Evolutionary conservation across 2,113 vertebrate genomes (phyloP), one percentile per base, ranked within the genome.

Genomic region (Caranx melampygus): DNA sequence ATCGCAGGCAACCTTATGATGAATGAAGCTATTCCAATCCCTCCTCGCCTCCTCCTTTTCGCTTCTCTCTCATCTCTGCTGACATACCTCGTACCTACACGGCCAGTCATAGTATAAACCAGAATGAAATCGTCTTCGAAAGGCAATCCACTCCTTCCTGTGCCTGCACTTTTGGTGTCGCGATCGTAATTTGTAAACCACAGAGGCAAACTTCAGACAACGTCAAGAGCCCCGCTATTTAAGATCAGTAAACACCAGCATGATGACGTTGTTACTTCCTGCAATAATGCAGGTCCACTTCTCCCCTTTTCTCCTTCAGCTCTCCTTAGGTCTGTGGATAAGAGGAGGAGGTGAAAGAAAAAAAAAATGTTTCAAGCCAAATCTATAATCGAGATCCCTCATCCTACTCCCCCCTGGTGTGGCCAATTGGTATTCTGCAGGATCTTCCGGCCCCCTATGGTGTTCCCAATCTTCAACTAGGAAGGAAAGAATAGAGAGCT

Each of bases 381-480:
- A 95, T 95, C 93, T 95, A 95, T 94, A 94, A 95, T 95, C 91
- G 89, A 93, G 94, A 94, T 94, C 90, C 92, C 87, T 89, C 83
- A 88, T 89, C 91, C 85, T 77, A 79, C 91, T 89, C 90, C 93
- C 93, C 91, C 92, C 91, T 7, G 85, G 89, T 92, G 94, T 89
- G 92, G 88, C 92, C 95, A 94, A 94, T 95, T 95, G 93, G 94
- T 95, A 95, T 95, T 95, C 95, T 81, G 86, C 89, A 87, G 92
- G 85, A 93, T 94, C 91, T 78, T 83, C 81, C 33, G 92, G 85
- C 92, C 93, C 93, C 94, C 93, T 92, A 90, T 90, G 90, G 95
- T 74, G 91, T 92, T 92, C 88, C 92, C 92, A 93, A 94, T 95
- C 93, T 94, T 87, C 93, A 91, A 89, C 92, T 85, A 93, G 93